Conservation (phyloP, 2,113 vertebrate species). For the Pseudorectes ferrugineus region DNA sequence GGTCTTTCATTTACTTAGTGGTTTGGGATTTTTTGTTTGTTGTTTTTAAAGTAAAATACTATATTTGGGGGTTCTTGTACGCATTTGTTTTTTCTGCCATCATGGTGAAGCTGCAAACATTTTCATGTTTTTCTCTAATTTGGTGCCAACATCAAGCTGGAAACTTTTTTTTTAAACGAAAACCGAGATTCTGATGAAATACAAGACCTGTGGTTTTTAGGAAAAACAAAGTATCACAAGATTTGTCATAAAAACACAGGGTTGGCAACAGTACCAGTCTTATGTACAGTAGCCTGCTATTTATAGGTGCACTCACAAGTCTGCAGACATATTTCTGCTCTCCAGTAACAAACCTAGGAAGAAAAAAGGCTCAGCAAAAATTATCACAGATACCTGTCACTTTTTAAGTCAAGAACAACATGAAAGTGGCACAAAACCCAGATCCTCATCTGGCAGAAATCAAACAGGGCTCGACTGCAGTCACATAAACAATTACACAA, state of each 20-base stretch:
- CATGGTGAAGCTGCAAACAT: constrained; percentile 19
- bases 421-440: not conserved
- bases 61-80: constrained; percentile 12
- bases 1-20: constrained; percentile 42
- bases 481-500: not conserved
- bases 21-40: constrained; percentile 48
- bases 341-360: constrained; percentile 10
- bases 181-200: constrained; percentile 45
- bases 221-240: constrained; percentile 57
- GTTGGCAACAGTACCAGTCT: not conserved
- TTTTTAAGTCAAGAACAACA: not conserved
- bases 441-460: not conserved
- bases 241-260: constrained; percentile 24
- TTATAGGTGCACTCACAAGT: not conserved
- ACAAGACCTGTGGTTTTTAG: constrained; percentile 43
- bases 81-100: constrained; percentile 29
- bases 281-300: constrained; percentile 15
- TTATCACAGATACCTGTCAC: not conserved
- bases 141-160: constrained; percentile 29
- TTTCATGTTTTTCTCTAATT: constrained; percentile 48
- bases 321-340: constrained; percentile 20
- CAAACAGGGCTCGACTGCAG: not conserved
- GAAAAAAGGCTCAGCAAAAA: not conserved
- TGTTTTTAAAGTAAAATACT: constrained; percentile 49
- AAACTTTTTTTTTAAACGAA: not conserved